Conservation (phyloP, 1,140 invertebrate species). For the Globodera rostochiensis region DNA sequence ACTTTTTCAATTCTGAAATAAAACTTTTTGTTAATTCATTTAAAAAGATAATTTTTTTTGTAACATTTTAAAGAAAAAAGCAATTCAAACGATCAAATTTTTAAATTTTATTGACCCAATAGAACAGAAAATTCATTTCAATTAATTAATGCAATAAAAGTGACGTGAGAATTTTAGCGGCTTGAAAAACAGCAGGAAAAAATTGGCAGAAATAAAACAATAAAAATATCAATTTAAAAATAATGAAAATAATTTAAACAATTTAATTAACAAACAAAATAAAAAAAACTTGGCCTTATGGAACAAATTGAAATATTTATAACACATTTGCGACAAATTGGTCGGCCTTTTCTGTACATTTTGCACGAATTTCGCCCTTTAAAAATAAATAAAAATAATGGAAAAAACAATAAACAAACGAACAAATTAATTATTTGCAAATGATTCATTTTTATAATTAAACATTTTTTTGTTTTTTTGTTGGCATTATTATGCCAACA, state of each 20-base stretch:
- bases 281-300: not conserved
- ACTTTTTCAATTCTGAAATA: no score
- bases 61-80: no score
- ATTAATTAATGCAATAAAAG: not conserved
- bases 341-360: slow-evolving; percentile 18
- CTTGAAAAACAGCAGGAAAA: not conserved
- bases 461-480: not conserved
- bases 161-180: not conserved
- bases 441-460: not conserved
- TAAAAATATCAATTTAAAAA: not conserved
- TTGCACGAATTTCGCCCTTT: slow-evolving; percentile 32
- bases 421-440: not conserved
- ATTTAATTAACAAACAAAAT: not conserved
- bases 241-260: not conserved
- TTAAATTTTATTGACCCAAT: no score
- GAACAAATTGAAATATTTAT: not conserved
- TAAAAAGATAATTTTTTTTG: no score
- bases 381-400: slow-evolving; percentile 6
- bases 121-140: no score
- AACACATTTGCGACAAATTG: slow-evolving; percentile 15
- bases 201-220: not conserved
- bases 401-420: not conserved
- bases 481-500: no score
- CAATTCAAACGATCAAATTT: no score
- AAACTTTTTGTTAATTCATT: no score